Evolutionary conservation across 2,797 vertebrate genomes (phyloP).

Genomic region (Onychomys arenicola): DNA sequence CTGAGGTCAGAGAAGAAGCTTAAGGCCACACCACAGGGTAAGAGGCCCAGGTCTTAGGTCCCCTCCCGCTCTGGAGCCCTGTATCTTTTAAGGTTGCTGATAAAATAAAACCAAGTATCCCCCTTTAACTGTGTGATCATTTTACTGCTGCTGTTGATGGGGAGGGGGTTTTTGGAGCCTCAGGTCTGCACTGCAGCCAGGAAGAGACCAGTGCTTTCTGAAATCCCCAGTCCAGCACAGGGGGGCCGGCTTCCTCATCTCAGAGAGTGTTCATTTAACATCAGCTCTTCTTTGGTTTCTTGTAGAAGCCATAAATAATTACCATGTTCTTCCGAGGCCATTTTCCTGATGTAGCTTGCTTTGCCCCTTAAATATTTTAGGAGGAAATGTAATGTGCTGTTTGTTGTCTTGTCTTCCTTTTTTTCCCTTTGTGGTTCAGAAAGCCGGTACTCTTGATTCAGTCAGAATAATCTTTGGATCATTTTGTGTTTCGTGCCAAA

Average conservation of each 20-base stretch:
- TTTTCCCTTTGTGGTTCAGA: neutral
- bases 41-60: neutral
- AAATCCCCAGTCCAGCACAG: neutral
- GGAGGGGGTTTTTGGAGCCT: neutral
- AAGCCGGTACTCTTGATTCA: conserved; percentile 31
- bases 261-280: neutral
- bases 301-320: conserved; percentile 39
- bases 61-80: neutral
- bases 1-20: neutral
- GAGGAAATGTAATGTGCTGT: conserved; percentile 16
- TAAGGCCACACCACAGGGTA: neutral
- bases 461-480: conserved; percentile 49
- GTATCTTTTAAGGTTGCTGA: neutral
- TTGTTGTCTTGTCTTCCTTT: neutral
- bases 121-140: neutral
- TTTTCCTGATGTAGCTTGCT: conserved; percentile 1
- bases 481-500: neutral
- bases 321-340: conserved; percentile 8
- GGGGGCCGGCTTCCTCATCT: neutral
- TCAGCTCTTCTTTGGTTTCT: neutral
- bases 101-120: neutral
- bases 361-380: conserved; percentile 56
- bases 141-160: neutral
- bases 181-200: neutral
- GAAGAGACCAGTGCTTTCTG: neutral